Evolutionary conservation across 1,140 invertebrate species (phyloP).

Genomic region (Kradibia gibbosae): DNA sequence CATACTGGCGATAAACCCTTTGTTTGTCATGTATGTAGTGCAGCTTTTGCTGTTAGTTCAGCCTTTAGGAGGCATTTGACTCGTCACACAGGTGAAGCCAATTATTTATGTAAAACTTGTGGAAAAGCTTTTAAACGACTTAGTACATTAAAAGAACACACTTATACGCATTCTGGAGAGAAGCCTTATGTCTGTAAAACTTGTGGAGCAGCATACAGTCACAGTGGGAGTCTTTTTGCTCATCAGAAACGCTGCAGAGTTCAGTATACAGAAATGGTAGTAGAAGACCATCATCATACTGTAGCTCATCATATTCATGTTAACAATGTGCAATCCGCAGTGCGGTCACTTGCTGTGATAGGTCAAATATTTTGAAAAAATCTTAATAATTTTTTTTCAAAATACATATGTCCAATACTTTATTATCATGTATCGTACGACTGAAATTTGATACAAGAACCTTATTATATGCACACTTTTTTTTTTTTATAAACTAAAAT

Average conservation of each 20-base stretch:
- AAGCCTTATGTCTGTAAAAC: conserved; percentile 75
- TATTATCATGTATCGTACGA: conserved; percentile 35
- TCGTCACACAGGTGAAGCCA: conserved; percentile 76
- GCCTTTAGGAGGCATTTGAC: conserved; percentile 74
- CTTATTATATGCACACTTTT: conserved; percentile 26
- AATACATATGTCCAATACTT: conserved; percentile 13
- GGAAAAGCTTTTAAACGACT: conserved; percentile 78
- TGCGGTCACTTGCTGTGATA: conserved; percentile 68
- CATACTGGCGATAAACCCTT: conserved; percentile 71
- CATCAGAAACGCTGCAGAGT: conserved; percentile 72
- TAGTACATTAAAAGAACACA: conserved; percentile 75
- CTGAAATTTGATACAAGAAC: conserved; percentile 43
- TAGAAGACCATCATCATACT: conserved; percentile 63
- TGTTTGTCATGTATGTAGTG: conserved; percentile 71
- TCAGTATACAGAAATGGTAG: conserved; percentile 65
- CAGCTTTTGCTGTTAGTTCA: conserved; percentile 70
- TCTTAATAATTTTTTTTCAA: conserved; percentile 3
- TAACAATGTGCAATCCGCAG: conserved; percentile 68
- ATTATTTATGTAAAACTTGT: conserved; percentile 76
- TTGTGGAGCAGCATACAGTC: conserved; percentile 73
- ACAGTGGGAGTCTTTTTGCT: conserved; percentile 70
- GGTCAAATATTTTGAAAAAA: conserved; percentile 66
- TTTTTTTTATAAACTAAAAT: conserved; percentile 20
- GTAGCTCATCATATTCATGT: conserved; percentile 66
- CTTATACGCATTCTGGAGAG: conserved; percentile 75